Base-by-base conservation (phyloP, 2,888 invertebrate genomes). In the Tenthredo scrophulariae region DNA sequence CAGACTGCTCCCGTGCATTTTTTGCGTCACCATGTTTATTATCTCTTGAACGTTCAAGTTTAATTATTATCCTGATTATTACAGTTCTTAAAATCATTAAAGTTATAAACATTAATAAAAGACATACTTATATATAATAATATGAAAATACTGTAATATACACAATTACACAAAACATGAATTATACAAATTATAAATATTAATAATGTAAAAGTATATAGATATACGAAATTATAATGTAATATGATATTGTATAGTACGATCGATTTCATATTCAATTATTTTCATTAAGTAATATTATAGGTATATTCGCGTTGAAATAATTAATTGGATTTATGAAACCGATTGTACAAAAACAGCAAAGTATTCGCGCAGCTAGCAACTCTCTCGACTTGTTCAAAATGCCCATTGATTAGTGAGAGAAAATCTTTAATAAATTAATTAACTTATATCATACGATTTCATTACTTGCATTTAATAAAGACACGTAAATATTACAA, bases 401-500 rank as follows among this genome's bases (percentile, higher is more conserved):
- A 18, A 84, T 84, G 86, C 86, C 86, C 88, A 88, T 89, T 87
- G 87, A 88, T 86, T 89, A 88, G 87, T 89, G 88, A 89, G 87
- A 88, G 86, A 87, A 85, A 87, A 87, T 89, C 86, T 89, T 88
- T 88, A 86, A 88, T 70, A 67, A 70, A 85, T 70, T 85, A 85
- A 85, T 82, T 85, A 85, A 86, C 86, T 86, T 86, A 85, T 87
- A 87, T 80, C 85, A 85, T 87, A 88, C 89, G 88, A 87, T 89
- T 89, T 89, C 89, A 90, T 89, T 88, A 89, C 87, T 89, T 89
- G 86, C 87, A 89, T 89, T 89, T 88, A 89, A 87, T 90, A 88
- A 88, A 87, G 85, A 88, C 86, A 88, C 88, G 88, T 87, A 87
- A 89, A 85, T 83, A 83, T 79, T 85, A 85, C 85, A 70, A 85